phyloP scores from a whole-genome alignment of 1,140 invertebrate species.

The Dinoponera quadriceps region DNA sequence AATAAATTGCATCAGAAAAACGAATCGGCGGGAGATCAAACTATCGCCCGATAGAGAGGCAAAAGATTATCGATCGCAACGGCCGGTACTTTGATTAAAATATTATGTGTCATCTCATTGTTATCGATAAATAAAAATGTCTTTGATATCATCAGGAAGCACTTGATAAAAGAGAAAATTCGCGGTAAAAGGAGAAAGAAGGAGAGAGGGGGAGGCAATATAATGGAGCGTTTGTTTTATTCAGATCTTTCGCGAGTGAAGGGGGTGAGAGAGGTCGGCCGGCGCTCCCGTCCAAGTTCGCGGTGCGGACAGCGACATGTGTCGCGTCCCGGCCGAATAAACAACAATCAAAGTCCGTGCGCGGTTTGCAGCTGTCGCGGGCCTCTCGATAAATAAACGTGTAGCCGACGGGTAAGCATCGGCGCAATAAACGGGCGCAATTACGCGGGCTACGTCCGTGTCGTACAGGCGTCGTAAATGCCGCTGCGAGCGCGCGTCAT shows the following conservation, averaged over 20 bases:
- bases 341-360: conserved; percentile 54
- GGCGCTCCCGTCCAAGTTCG: conserved; percentile 7
- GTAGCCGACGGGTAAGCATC: conserved; percentile 9
- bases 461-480: conserved; percentile 48
- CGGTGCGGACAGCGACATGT: conserved; percentile 25
- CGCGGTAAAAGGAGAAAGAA: too few relatives aligned
- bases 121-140: too few relatives aligned
- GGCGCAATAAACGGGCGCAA: conserved; percentile 61
- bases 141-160: too few relatives aligned
- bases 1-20: too few relatives aligned
- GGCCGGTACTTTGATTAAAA: too few relatives aligned
- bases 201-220: not conserved
- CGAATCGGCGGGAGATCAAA: too few relatives aligned
- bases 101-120: too few relatives aligned
- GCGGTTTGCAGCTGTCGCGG: conserved; percentile 38
- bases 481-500: conserved; percentile 3
- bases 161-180: too few relatives aligned
- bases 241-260: not conserved
- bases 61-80: too few relatives aligned
- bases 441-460: conserved; percentile 39
- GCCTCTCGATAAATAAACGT: conserved; percentile 64
- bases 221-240: not conserved
- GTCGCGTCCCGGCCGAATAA: conserved; percentile 57
- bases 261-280: not conserved
- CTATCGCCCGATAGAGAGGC: too few relatives aligned